phyloP scores from a whole-genome alignment of 2,113 vertebrate species.

The Pangasianodon hypophthalmus region DNA sequence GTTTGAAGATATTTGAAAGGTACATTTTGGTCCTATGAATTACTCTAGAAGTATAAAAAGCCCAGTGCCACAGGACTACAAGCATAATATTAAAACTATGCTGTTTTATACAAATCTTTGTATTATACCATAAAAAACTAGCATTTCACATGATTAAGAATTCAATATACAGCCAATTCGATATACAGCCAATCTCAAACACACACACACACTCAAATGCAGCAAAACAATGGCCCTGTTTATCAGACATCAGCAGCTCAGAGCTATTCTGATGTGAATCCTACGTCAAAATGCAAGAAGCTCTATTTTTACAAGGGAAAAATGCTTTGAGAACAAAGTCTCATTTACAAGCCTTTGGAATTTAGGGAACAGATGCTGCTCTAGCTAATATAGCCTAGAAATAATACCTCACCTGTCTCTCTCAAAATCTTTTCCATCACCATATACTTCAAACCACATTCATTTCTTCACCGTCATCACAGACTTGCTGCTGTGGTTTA shows the following conservation, averaged over 20 bases:
- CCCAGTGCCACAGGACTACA: not conserved
- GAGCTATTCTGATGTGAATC: not conserved
- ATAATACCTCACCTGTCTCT: not conserved
- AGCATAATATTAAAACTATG: not conserved
- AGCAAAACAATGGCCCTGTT: slow-evolving; percentile 23
- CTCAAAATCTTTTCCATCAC: not conserved
- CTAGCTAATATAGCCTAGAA: not conserved
- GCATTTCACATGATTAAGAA: not conserved
- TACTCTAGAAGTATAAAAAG: not conserved
- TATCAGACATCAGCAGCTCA: slow-evolving; percentile 17
- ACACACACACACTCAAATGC: not conserved
- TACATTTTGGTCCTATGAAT: not conserved
- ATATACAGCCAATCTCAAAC: not conserved
- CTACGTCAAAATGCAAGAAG: not conserved
- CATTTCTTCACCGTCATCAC: not conserved
- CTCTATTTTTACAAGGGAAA: not conserved
- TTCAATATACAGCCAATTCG: not conserved
- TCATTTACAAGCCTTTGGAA: not conserved
- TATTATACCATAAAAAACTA: not conserved
- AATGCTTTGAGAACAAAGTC: not conserved
- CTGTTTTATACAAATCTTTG: not conserved
- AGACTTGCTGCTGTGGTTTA: not conserved
- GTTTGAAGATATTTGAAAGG: not conserved
- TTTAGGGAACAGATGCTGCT: slow-evolving; percentile 4
- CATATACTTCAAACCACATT: not conserved